These are phyloP conservation scores for Brachionus koreanus DNA, from an alignment of 1,140 invertebrate genomes.

Conservation along the genomic window DNA sequence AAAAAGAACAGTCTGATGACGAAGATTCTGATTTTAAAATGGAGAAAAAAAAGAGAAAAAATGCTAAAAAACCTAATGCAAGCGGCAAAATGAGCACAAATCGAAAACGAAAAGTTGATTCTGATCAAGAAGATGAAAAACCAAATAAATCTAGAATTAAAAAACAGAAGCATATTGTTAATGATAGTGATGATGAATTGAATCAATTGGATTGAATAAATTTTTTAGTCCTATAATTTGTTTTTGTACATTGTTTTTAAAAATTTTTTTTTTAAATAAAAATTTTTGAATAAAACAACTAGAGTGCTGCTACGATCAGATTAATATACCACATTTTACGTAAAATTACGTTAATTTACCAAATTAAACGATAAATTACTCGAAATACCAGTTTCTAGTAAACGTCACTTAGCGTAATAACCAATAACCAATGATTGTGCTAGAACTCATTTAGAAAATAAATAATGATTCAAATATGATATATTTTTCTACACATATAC, in stretches of 20 bases:
- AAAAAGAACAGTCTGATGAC: neutral
- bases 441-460: too few species aligned
- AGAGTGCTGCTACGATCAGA: too few species aligned
- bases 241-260: too few species aligned
- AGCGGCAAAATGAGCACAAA: neutral
- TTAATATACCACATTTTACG: too few species aligned
- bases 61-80: neutral
- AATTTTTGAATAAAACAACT: too few species aligned
- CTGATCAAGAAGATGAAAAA: neutral
- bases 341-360: too few species aligned
- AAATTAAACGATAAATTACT: too few species aligned
- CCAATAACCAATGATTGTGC: too few species aligned
- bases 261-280: neutral
- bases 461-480: too few species aligned
- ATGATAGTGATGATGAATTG: conserved; percentile 11
- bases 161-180: neutral
- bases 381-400: too few species aligned
- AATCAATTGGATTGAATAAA: conserved; percentile 12
- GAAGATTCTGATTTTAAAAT: conserved; percentile 1
- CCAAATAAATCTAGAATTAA: neutral
- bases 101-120: neutral
- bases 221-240: neutral
- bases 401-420: too few species aligned
- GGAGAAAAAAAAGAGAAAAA: neutral
- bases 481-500: too few species aligned